Conservation (phyloP, 2,888 invertebrate genomes). For the Aphidius colemani region DNA sequence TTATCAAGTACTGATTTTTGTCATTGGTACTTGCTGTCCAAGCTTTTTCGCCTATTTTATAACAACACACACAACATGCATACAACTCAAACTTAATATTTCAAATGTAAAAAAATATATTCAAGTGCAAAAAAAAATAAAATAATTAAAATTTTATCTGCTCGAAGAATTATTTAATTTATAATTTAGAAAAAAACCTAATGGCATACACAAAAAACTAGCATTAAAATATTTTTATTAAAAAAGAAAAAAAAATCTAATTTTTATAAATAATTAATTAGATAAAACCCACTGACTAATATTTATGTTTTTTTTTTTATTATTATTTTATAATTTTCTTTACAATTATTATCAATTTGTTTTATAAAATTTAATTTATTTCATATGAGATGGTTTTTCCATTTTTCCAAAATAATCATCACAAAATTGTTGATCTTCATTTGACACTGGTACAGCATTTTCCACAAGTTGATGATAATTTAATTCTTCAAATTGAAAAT, state of each 20-base stretch:
- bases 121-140: not conserved
- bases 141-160: slow-evolving; percentile 14
- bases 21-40: slow-evolving; percentile 92
- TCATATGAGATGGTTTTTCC: slow-evolving; percentile 50
- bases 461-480: slow-evolving; percentile 67
- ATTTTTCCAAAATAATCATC: slow-evolving; percentile 66
- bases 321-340: too few species aligned
- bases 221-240: not conserved
- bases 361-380: too few species aligned
- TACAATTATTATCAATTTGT: too few species aligned
- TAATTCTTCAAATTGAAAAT: slow-evolving; percentile 63
- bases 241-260: not conserved
- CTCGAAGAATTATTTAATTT: not conserved
- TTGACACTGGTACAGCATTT: slow-evolving; percentile 62
- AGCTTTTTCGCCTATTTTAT: slow-evolving; percentile 78
- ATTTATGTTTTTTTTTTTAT: too few species aligned
- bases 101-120: not conserved
- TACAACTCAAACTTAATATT: slow-evolving; percentile 51
- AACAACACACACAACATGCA: slow-evolving; percentile 55
- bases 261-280: not conserved
- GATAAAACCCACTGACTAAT: too few species aligned
- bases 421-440: slow-evolving; percentile 65
- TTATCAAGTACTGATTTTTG: slow-evolving; percentile 87
- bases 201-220: too few species aligned
- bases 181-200: too few species aligned